Base-by-base conservation (phyloP, 1,140 invertebrate species). In the Neodiprion pinetum region DNA sequence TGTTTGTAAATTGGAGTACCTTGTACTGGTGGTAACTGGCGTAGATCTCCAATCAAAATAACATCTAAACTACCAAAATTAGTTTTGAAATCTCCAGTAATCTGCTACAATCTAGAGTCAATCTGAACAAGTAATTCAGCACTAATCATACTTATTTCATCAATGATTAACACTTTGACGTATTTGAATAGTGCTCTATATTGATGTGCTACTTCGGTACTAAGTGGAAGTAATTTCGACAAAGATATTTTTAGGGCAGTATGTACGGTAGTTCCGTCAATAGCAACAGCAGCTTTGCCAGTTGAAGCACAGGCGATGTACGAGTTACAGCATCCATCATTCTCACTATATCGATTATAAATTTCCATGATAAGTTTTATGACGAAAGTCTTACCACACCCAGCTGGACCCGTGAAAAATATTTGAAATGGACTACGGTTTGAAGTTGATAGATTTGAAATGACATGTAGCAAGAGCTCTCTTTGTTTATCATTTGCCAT, bases 111-210 rank as follows among this genome's bases (percentile, higher is more conserved):
- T 67, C 84, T 67, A 11, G 61, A 70, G 74, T 85, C 77, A n/a
- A 87, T 74, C 23, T 79, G 65, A 23, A 68, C 11, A 28, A 86
- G 76, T 49, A 80, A 77, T 67, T 61, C 77, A 28, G 74, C 40
- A 48, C 83, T 81, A n/a, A 86, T 80, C 85, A 86, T 86, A 21
- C 80, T 83, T 48, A 87, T 80, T 81, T 88, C 85, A 78, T 88
- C 86, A 71, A 88, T 85, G 40, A 88, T 86, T 28, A 87, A 50
- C 40, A 86, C 48, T 80, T 84, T 80, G 17, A 82, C 67, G 71
- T 83, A 53, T 48, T 67, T 74, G 11, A 81, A 77, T 71, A 76
- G 76, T 23, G 21, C 48, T 73, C 76, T 23, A 9, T 84, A 72
- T 17, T 72, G 74, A 70, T 82, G 81, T n/a, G 74, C 73, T 4